phyloP scores from a whole-genome alignment of 2,113 vertebrate species.

The Parotia lawesii region DNA sequence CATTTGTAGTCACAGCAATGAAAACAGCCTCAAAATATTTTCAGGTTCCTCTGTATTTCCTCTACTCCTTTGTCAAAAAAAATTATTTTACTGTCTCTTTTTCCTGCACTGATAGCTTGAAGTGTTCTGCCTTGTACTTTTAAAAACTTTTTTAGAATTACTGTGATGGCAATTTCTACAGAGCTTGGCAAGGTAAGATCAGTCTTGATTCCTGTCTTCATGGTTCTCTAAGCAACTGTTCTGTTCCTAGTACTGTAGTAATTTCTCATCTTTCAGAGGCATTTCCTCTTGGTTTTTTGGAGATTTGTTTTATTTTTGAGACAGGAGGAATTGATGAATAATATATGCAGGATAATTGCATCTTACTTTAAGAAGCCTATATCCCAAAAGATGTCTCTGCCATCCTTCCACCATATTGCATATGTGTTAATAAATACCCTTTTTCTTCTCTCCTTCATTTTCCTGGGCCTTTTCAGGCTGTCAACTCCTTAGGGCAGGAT shows the following conservation, averaged over 20 bases:
- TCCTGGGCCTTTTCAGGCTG: background rate
- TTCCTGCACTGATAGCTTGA: background rate
- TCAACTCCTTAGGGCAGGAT: background rate
- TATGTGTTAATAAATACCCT: background rate
- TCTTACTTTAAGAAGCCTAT: background rate
- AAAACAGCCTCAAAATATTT: background rate
- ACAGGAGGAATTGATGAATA: background rate
- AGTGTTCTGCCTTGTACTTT: background rate
- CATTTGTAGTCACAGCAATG: background rate
- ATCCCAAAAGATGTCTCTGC: background rate
- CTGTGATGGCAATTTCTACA: background rate
- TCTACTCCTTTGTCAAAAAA: background rate
- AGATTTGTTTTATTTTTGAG: background rate
- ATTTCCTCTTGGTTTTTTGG: background rate
- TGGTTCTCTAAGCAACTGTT: background rate
- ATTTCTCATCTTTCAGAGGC: background rate
- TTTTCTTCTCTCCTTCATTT: background rate
- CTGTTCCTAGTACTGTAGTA: background rate
- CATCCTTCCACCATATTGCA: background rate
- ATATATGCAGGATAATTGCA: background rate
- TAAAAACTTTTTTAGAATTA: background rate
- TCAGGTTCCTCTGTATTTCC: background rate
- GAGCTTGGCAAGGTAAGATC: background rate
- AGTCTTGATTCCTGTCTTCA: background rate
- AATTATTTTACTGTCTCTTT: background rate